Percentiles rank a stretch among this genome's conserved stretches.
These are phyloP conservation scores for Pecten maximus DNA, from an alignment of 2,888 invertebrate genomes.

Conservation along the genomic window DNA sequence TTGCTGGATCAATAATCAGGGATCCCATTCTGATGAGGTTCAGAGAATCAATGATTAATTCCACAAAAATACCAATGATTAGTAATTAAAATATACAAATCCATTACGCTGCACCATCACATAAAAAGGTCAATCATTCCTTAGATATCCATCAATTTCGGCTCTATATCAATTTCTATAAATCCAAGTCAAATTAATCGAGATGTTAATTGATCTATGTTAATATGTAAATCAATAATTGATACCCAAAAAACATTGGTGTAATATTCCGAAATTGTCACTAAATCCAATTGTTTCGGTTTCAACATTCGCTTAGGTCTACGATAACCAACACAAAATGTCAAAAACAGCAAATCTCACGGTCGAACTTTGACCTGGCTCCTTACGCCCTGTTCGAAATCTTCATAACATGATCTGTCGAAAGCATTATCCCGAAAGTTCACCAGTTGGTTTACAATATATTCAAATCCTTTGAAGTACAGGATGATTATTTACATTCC, in stretches of 20 bases:
- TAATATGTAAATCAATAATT: too few relatives aligned
- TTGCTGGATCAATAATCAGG: conserved; percentile 53
- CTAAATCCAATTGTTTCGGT: background rate
- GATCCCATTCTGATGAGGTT: conserved; percentile 48
- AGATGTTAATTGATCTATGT: background rate
- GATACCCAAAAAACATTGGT: background rate
- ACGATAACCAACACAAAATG: background rate
- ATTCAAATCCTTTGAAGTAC: background rate
- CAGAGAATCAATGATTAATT: background rate
- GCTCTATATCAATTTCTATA: too few relatives aligned
- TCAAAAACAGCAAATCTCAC: background rate
- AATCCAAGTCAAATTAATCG: background rate
- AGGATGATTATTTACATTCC: background rate
- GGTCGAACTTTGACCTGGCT: too few relatives aligned
- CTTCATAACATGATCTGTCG: background rate
- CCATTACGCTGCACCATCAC: background rate
- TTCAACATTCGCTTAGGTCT: background rate
- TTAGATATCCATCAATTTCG: background rate
- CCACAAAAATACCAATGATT: background rate
- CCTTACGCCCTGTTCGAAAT: background rate
- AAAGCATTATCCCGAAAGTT: background rate
- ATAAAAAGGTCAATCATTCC: background rate
- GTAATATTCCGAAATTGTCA: background rate
- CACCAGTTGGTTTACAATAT: background rate
- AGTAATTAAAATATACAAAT: background rate